A percentile compares a stretch with the other conserved stretches of the same genome.
Evolutionary conservation across 2,797 vertebrate species (phyloP).

Genomic region (Characodon lateralis): DNA sequence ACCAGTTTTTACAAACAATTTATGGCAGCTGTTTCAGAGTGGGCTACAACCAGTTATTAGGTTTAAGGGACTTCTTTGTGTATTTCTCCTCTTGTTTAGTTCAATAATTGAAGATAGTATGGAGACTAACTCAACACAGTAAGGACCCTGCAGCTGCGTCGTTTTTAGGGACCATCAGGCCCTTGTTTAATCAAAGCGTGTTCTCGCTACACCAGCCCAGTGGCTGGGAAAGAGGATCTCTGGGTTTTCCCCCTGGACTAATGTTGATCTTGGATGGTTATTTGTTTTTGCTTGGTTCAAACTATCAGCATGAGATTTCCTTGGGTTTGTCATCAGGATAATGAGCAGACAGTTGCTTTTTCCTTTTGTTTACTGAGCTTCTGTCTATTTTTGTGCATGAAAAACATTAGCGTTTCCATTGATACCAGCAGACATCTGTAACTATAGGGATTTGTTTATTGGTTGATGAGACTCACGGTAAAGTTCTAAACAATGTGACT

Average conservation of each 20-base stretch:
- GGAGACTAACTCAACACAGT: neutral
- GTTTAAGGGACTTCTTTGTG: too few relatives aligned
- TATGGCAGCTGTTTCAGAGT: too few relatives aligned
- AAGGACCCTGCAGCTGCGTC: neutral
- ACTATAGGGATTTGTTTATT: slow-evolving; percentile 22
- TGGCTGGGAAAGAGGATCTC: too few relatives aligned
- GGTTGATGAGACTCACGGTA: neutral
- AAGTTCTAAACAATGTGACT: neutral
- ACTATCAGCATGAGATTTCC: slow-evolving; percentile 7
- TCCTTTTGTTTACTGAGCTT: slow-evolving; percentile 52
- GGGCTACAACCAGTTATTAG: too few relatives aligned
- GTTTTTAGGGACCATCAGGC: too few relatives aligned
- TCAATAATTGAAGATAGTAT: too few relatives aligned
- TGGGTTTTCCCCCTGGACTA: too few relatives aligned
- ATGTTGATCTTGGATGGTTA: neutral
- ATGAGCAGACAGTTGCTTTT: slow-evolving; percentile 39
- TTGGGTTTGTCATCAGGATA: slow-evolving; percentile 36
- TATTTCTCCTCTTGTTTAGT: too few relatives aligned
- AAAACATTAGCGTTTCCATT: neutral
- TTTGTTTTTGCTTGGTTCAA: slow-evolving; percentile 7
- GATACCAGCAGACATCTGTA: slow-evolving; percentile 5
- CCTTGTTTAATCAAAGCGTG: too few relatives aligned
- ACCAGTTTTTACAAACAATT: too few relatives aligned
- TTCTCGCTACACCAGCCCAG: too few relatives aligned
- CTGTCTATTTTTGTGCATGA: slow-evolving; percentile 28